These are phyloP conservation scores for Drosophila meridionalis DNA, from an alignment of 2,888 invertebrate genomes.

Conservation along the genomic window DNA sequence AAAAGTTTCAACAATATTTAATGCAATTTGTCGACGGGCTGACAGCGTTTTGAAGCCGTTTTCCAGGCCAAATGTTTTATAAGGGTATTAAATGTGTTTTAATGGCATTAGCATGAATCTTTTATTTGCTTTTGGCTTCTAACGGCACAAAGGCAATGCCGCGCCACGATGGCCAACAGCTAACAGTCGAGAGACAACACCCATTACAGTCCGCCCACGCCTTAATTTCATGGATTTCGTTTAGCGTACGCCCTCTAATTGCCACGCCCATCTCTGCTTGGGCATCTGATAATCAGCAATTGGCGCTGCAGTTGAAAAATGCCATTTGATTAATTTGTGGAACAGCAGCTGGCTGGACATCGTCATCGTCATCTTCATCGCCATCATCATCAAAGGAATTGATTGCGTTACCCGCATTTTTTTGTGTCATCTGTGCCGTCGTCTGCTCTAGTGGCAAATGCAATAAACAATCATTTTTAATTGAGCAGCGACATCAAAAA, in stretches of 20 bases:
- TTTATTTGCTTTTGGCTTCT: slow-evolving; percentile 54
- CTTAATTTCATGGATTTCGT: slow-evolving; percentile 40
- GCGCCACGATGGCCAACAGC: slow-evolving; percentile 1
- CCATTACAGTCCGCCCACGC: slow-evolving; percentile 15
- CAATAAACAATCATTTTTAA: slow-evolving; percentile 76
- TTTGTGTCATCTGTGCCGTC: slow-evolving; percentile 27
- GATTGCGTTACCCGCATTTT: slow-evolving; percentile 64
- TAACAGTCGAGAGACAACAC: neutral
- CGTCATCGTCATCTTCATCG: slow-evolving; percentile 13
- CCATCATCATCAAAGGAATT: slow-evolving; percentile 66
- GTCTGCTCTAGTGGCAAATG: slow-evolving; percentile 66
- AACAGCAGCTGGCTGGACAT: slow-evolving; percentile 30
- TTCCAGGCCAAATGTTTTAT: slow-evolving; percentile 59
- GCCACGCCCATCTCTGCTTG: slow-evolving; percentile 21
- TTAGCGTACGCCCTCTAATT: slow-evolving; percentile 51
- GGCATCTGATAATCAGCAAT: slow-evolving; percentile 55
- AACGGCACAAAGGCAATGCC: slow-evolving; percentile 19
- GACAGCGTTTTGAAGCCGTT: slow-evolving; percentile 42
- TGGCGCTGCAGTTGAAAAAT: slow-evolving; percentile 33
- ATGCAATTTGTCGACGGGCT: slow-evolving; percentile 25
- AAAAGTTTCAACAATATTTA: slow-evolving; percentile 21
- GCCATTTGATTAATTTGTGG: slow-evolving; percentile 57
- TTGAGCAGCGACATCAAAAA: slow-evolving; percentile 52
- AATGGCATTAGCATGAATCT: slow-evolving; percentile 75
- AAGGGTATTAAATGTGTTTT: slow-evolving; percentile 67